Evolutionary conservation across 2,113 vertebrate species (phyloP).

Genomic region (Blennius ocellaris): DNA sequence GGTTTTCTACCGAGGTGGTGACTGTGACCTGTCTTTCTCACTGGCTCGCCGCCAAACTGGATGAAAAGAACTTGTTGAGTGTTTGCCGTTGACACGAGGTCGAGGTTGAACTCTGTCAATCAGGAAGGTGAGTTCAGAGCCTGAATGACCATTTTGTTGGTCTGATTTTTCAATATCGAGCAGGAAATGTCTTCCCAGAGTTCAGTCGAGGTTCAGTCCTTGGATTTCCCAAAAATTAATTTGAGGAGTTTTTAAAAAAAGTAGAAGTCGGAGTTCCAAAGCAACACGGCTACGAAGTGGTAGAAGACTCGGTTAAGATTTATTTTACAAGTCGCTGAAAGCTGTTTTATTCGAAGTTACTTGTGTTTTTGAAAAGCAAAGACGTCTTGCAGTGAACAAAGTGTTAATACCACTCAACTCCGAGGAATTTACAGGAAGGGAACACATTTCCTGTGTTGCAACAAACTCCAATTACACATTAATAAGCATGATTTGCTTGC

Average conservation of each 20-base stretch:
- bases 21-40: slow-evolving; percentile 63
- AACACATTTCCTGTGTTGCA: slow-evolving; percentile 46
- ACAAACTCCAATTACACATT: background rate
- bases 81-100: slow-evolving; percentile 49
- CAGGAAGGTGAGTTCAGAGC: slow-evolving; percentile 75
- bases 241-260: too few species aligned
- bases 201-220: too few species aligned
- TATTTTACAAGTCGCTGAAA: too few species aligned
- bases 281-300: too few species aligned
- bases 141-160: slow-evolving; percentile 8
- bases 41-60: slow-evolving; percentile 71
- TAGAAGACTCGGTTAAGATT: too few species aligned
- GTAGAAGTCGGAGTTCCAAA: too few species aligned
- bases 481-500: slow-evolving; percentile 26
- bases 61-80: slow-evolving; percentile 75
- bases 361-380: too few species aligned
- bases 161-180: background rate
- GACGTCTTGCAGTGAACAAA: too few species aligned
- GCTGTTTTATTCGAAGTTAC: too few species aligned
- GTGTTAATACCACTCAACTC: background rate
- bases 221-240: too few species aligned
- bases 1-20: slow-evolving; percentile 37
- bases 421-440: slow-evolving; percentile 10
- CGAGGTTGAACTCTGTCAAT: slow-evolving; percentile 46
- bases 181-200: slow-evolving; percentile 41